These are phyloP conservation scores for Rhinichthys osculus DNA, from an alignment of 2,797 vertebrate species.

Conservation along the genomic window DNA sequence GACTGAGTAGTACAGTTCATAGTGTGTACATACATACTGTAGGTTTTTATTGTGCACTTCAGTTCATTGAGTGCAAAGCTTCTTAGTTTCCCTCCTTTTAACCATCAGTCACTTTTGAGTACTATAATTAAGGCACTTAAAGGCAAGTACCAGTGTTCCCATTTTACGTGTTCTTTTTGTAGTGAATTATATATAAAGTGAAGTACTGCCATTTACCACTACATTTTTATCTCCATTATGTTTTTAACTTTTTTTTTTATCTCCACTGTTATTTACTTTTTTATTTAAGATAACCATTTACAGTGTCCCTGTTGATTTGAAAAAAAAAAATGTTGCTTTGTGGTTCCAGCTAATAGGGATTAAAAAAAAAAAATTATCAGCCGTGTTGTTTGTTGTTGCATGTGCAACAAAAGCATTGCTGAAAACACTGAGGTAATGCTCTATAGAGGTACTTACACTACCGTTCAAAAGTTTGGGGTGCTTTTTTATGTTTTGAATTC, in stretches of 20 bases:
- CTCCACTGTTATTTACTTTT: neutral
- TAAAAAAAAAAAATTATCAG: neutral
- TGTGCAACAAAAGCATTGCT: neutral
- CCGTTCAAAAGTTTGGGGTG: neutral
- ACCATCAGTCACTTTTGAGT: neutral
- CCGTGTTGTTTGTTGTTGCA: neutral
- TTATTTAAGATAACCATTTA: neutral
- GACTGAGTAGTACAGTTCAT: neutral
- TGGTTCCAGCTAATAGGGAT: neutral
- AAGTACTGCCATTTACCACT: neutral
- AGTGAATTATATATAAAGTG: neutral
- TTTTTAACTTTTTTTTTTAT: neutral
- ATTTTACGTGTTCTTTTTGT: neutral
- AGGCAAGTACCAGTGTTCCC: neutral
- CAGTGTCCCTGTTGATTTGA: too few species aligned
- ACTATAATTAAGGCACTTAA: slow-evolving; percentile 33
- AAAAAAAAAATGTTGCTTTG: neutral
- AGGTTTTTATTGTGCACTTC: neutral
- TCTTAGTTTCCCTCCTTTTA: slow-evolving; percentile 13
- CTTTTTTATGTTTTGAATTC: neutral
- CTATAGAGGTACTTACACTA: neutral
- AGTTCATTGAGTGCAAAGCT: neutral
- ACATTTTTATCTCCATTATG: neutral
- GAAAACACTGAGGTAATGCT: neutral
- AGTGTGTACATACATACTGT: neutral